Evolutionary conservation across 2,113 vertebrate genomes (phyloP).

Genomic region (Proterorhinus semilunaris): DNA sequence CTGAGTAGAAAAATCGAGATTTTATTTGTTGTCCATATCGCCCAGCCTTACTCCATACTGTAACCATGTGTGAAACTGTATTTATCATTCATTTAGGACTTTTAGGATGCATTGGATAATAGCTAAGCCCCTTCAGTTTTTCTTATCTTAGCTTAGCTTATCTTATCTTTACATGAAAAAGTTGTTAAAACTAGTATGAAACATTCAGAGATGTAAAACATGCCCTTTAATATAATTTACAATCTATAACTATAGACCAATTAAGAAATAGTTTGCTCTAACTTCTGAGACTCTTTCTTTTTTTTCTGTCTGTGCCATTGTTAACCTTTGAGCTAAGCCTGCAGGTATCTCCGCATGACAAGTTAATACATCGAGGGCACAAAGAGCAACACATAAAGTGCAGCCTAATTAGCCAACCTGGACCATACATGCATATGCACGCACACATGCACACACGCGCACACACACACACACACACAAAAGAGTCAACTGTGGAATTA

Average conservation of each 20-base stretch:
- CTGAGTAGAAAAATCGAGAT: too few species aligned
- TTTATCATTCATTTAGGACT: too few species aligned
- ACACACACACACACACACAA: too few species aligned
- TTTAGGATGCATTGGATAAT: too few species aligned
- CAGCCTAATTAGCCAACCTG: conserved; percentile 50
- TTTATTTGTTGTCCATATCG: too few species aligned
- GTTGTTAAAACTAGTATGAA: neutral
- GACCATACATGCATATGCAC: conserved; percentile 28
- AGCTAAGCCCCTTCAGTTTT: too few species aligned
- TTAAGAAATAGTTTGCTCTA: neutral
- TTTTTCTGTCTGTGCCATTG: conserved; percentile 33
- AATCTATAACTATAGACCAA: neutral
- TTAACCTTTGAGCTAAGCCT: conserved; percentile 51
- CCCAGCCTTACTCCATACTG: too few species aligned
- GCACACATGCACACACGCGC: too few species aligned
- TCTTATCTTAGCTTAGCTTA: too few species aligned
- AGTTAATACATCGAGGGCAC: conserved; percentile 58
- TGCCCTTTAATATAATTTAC: neutral
- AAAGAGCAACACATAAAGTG: conserved; percentile 43
- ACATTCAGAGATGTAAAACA: too few species aligned
- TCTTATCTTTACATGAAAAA: neutral
- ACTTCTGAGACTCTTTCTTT: neutral
- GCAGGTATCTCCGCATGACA: conserved; percentile 50
- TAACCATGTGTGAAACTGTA: too few species aligned
- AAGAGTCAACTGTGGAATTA: neutral